Conservation (phyloP, 35 echinoderm and acorn worm genomes). For the Amphiura filiformis region DNA sequence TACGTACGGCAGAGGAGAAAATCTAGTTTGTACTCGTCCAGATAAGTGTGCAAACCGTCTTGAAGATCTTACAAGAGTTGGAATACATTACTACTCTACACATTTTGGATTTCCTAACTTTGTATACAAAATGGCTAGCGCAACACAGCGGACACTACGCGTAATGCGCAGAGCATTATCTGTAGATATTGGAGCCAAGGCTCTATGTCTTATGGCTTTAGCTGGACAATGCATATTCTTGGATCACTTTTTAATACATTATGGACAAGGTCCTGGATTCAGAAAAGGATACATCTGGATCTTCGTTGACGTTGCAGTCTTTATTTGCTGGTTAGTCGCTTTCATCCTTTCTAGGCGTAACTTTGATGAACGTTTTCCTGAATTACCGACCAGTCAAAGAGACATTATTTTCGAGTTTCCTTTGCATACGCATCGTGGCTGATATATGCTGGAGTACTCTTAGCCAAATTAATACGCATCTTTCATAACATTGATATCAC, state of each 20-base stretch:
- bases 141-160: neutral
- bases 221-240: slow-evolving; percentile 50
- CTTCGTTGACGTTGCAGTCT: slow-evolving; percentile 50
- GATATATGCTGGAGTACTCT: slow-evolving; percentile 65
- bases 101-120: too few species aligned
- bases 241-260: slow-evolving; percentile 64
- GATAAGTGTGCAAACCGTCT: too few species aligned
- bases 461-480: slow-evolving; percentile 61
- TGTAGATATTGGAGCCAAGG: slow-evolving; percentile 45
- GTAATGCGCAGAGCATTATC: slow-evolving; percentile 3
- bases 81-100: too few species aligned
- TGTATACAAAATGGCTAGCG: neutral
- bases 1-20: too few species aligned
- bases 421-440: slow-evolving; percentile 82
- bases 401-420: slow-evolving; percentile 55
- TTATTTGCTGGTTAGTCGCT: slow-evolving; percentile 53
- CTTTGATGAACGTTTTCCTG: slow-evolving; percentile 24
- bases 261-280: slow-evolving; percentile 55
- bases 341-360: slow-evolving; percentile 51
- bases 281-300: slow-evolving; percentile 72
- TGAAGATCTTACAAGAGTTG: too few species aligned
- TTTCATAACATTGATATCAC: slow-evolving; percentile 47
- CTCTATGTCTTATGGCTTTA: slow-evolving; percentile 35
- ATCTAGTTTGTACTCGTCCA: too few species aligned
- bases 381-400: slow-evolving; percentile 37